Conservation (phyloP, 30 jellyfish, hydroid and myxozoan species). For the Hydra vulgaris region DNA sequence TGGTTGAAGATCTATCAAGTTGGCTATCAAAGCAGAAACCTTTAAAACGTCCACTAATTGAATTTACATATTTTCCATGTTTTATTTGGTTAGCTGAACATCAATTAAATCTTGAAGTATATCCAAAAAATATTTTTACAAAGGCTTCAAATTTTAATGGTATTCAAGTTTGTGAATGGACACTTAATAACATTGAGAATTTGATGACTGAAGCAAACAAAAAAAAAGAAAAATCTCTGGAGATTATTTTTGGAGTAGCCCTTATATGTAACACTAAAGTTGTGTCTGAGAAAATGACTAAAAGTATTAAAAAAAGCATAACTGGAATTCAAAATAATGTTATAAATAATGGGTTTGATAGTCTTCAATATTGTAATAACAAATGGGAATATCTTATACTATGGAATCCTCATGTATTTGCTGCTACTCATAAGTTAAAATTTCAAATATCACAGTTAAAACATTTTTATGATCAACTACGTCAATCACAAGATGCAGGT, state of each 20-base stretch:
- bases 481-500: not conserved
- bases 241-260: slow-evolving; percentile 3
- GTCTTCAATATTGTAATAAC: slow-evolving; percentile 2
- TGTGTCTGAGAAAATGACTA: not conserved
- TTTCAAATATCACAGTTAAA: not conserved
- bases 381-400: slow-evolving; percentile 10
- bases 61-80: not conserved
- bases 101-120: not conserved
- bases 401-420: slow-evolving; percentile 16
- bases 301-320: too few relatives aligned
- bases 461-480: not conserved
- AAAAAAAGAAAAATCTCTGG: not conserved
- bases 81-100: not conserved
- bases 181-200: slow-evolving; percentile 5
- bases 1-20: not conserved
- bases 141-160: slow-evolving; percentile 14
- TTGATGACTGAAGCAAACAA: not conserved
- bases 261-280: not conserved
- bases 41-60: not conserved
- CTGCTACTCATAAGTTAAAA: slow-evolving; percentile 1
- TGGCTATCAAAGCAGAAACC: slow-evolving; percentile 1
- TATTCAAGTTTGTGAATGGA: slow-evolving; percentile 15
- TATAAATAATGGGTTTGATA: not conserved
- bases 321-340: too few relatives aligned
- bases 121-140: not conserved